Conservation (phyloP, 1,140 invertebrate species). For the Sminthurides bifidus region DNA sequence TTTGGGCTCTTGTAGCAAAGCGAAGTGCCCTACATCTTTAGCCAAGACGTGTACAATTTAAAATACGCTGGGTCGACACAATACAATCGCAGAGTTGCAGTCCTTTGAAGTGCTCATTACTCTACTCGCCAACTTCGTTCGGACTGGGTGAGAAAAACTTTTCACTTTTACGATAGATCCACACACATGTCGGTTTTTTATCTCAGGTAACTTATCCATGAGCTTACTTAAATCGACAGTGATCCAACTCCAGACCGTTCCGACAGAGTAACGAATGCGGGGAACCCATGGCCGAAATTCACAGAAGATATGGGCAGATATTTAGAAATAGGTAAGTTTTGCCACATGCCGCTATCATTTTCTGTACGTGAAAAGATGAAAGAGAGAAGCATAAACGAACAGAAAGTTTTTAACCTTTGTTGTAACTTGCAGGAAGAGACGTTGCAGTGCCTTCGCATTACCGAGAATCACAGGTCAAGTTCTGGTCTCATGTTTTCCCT, state of each 20-base stretch:
- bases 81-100: slow-evolving; percentile 13
- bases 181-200: background rate
- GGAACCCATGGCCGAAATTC: slow-evolving; percentile 23
- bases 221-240: background rate
- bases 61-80: slow-evolving; percentile 14
- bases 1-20: slow-evolving; percentile 15
- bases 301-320: slow-evolving; percentile 16
- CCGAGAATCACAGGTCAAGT: slow-evolving; percentile 3
- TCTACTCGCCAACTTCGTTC: slow-evolving; percentile 25
- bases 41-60: slow-evolving; percentile 23
- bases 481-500: slow-evolving; percentile 21
- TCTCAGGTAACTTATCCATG: background rate
- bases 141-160: slow-evolving; percentile 18
- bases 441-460: slow-evolving; percentile 20
- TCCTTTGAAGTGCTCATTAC: slow-evolving; percentile 25
- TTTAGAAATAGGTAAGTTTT: slow-evolving; percentile 23
- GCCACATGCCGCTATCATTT: background rate
- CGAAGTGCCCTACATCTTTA: slow-evolving; percentile 31
- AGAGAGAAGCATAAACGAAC: too few species aligned
- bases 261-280: slow-evolving; percentile 8
- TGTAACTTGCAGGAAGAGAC: slow-evolving; percentile 15
- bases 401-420: too few species aligned
- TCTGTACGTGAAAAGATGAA: too few species aligned
- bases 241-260: slow-evolving; percentile 26
- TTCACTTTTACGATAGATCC: background rate